Evolutionary conservation across 2,888 invertebrate species (phyloP), one percentile per base, ranked within the genome.

Genomic region (Notodonta ziczac): DNA sequence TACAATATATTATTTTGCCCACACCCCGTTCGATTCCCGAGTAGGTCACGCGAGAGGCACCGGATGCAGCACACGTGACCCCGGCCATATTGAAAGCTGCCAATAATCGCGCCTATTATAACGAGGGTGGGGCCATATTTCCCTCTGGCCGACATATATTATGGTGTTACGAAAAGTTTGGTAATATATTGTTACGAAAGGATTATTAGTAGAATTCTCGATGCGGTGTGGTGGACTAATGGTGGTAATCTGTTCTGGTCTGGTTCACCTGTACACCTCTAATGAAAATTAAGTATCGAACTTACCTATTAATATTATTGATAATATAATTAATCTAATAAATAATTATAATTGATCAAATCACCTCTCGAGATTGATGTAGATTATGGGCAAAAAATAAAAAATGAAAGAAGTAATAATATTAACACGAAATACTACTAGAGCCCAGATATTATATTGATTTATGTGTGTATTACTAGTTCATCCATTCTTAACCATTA

Each of bases 1-100:
- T 60, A 62, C 56, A 59, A 69, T 66, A 59, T 42, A 52, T 52
- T 69, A 71, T 67, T 66, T 72, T 69, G 66, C 60, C 55, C 63
- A 59, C 50, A 42, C 58, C 59, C 63, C 61, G 63, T 72, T 72
- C 56, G 54, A 56, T 40, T 66, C 71, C 64, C 55, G 69, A 53
- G 52, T 52, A 61, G 65, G 77, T 78, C 83, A 84, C 83, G 83
- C 75, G 72, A 69, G 46, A 40, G 60, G 71, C 72, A 54, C 77
- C 84, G 74, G 78, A 67, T 83, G 84, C 57, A 60, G n/a, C 39
- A 66, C 84, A 80, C 84, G 84, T 84, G 84, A 80, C 80, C 24
- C 57, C 57, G 52, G 53, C 53, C 57, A 72, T 77, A 80, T 80
- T 74, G 76, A 66, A 73, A 73, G 66, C 76, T 78, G 73, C 77